phyloP scores from a whole-genome alignment of 2,113 vertebrate genomes.

The Antennarius striatus region DNA sequence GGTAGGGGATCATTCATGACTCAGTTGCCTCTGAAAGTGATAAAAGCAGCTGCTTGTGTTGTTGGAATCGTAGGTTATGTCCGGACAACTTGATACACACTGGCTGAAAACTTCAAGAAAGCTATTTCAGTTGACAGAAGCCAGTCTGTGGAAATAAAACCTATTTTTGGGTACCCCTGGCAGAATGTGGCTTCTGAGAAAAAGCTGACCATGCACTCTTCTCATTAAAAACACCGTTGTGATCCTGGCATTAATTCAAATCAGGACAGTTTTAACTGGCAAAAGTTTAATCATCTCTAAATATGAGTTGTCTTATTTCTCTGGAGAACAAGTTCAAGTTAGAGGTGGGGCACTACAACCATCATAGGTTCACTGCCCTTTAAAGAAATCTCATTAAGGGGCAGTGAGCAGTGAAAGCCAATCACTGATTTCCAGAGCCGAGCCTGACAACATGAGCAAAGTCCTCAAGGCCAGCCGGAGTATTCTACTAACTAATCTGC shows the following conservation, averaged over 20 bases:
- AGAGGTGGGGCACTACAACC: neutral
- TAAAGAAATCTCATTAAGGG: neutral
- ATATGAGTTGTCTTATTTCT: neutral
- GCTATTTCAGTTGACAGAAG: slow-evolving; percentile 19
- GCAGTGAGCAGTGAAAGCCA: slow-evolving; percentile 38
- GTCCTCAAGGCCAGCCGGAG: slow-evolving; percentile 10
- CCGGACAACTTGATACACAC: slow-evolving; percentile 28
- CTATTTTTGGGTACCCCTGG: no score
- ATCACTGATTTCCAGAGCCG: slow-evolving; percentile 60
- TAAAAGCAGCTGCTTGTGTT: slow-evolving; percentile 7
- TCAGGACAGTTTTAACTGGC: neutral
- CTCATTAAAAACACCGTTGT: neutral
- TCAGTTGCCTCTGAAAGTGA: slow-evolving; percentile 28
- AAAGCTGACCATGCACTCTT: neutral
- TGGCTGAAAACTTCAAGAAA: slow-evolving; percentile 11
- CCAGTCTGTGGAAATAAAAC: neutral
- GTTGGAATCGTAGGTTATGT: slow-evolving; percentile 25
- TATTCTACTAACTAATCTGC: neutral
- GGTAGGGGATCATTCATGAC: slow-evolving; percentile 8
- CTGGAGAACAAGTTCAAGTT: neutral
- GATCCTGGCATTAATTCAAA: neutral
- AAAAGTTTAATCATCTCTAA: neutral
- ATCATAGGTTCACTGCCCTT: slow-evolving; percentile 12
- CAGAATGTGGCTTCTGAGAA: neutral
- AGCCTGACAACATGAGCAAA: slow-evolving; percentile 26